phyloP scores from a whole-genome alignment of 2,113 vertebrate species.

The Apistogramma diplotaenia region DNA sequence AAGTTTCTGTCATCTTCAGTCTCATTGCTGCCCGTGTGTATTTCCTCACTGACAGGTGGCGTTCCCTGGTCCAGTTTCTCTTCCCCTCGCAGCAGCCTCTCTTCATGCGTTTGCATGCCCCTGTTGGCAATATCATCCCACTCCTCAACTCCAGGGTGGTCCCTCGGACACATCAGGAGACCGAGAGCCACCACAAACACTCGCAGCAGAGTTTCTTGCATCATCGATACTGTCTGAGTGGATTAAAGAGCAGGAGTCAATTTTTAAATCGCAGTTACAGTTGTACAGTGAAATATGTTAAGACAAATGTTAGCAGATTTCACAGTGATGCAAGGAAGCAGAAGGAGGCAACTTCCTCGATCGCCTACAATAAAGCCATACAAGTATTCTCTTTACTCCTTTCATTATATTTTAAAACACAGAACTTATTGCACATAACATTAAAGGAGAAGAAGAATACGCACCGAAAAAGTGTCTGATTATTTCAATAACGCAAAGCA shows the following conservation, averaged over 20 bases:
- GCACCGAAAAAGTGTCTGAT: constrained; percentile 2
- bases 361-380: no score
- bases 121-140: constrained; percentile 21
- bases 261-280: neutral
- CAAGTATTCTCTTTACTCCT: neutral
- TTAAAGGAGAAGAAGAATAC: neutral
- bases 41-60: constrained; percentile 16
- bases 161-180: constrained; percentile 52
- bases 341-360: constrained; percentile 32
- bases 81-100: constrained; percentile 14
- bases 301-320: neutral
- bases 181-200: constrained; percentile 61
- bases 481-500: neutral
- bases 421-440: neutral
- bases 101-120: constrained; percentile 29
- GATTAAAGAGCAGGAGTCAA: neutral
- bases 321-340: constrained; percentile 1
- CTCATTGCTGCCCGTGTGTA: neutral
- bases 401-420: neutral
- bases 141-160: constrained; percentile 44
- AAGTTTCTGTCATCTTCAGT: neutral
- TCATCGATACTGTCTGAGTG: constrained; percentile 36
- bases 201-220: constrained; percentile 68
- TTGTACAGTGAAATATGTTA: neutral
- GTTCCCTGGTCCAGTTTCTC: constrained; percentile 36